Percentiles rank a stretch among this genome's conserved stretches.
phyloP scores from a whole-genome alignment of 2,113 vertebrate genomes.

The Halcyon malimbica region DNA sequence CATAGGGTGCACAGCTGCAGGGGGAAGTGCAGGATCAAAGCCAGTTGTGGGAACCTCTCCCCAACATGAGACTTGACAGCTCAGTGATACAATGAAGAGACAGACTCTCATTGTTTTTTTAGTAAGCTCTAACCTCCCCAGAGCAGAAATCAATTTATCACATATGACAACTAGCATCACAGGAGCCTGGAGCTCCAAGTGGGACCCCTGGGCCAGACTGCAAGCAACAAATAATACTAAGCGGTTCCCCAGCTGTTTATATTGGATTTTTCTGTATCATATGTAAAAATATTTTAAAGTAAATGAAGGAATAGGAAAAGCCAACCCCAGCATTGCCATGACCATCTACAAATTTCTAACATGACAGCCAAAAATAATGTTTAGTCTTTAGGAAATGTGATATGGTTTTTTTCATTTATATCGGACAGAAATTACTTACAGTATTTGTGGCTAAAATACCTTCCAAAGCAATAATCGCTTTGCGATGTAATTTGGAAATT shows the following conservation, averaged over 20 bases:
- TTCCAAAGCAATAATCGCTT: not conserved
- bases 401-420: not conserved
- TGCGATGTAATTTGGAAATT: not conserved
- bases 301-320: not conserved
- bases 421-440: not conserved
- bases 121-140: not conserved
- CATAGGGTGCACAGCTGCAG: fast-evolving
- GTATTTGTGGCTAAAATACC: not conserved
- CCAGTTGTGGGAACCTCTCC: not conserved
- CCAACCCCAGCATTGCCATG: not conserved
- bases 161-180: not conserved
- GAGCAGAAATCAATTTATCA: not conserved
- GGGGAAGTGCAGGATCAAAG: not conserved
- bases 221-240: not conserved
- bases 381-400: not conserved
- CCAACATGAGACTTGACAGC: fast-evolving
- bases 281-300: not conserved
- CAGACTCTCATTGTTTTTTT: not conserved
- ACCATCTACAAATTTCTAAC: not conserved
- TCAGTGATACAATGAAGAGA: not conserved
- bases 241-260: not conserved
- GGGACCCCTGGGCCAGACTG: not conserved
- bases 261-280: not conserved
- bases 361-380: not conserved
- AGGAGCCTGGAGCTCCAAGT: not conserved